Conservation (phyloP, 2,113 vertebrate genomes). For the Murina feae region DNA sequence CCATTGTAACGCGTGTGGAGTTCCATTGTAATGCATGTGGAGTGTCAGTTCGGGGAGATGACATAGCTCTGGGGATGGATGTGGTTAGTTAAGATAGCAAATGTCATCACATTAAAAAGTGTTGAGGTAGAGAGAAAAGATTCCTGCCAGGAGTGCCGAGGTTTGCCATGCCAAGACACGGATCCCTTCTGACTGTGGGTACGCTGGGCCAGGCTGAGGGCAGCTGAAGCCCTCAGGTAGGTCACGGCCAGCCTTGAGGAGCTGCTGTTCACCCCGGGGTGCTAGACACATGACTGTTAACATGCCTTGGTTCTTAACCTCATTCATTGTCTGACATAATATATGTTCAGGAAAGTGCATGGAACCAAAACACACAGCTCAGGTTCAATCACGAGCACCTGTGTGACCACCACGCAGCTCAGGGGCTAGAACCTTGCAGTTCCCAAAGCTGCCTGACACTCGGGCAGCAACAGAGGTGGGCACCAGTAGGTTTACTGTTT, state of each 20-base stretch:
- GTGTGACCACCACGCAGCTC: neutral
- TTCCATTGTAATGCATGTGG: no score
- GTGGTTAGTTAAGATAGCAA: neutral
- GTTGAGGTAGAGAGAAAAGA: neutral
- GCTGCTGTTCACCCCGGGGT: neutral
- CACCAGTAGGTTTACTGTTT: neutral
- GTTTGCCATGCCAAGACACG: neutral
- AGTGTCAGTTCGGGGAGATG: neutral
- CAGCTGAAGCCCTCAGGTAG: neutral
- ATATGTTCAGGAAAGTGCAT: neutral
- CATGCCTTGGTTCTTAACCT: neutral
- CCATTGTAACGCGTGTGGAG: no score
- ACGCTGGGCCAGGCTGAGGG: neutral
- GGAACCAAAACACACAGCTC: neutral
- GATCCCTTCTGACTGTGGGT: neutral
- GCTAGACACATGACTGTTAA: neutral
- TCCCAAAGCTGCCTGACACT: neutral
- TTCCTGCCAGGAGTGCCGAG: neutral
- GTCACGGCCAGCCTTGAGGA: neutral
- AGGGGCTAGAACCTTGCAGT: no score
- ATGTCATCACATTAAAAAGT: neutral
- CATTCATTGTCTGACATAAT: neutral
- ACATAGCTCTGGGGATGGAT: neutral
- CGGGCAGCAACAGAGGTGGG: neutral
- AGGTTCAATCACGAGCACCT: neutral